Base-by-base conservation (phyloP, 2,797 vertebrate genomes). In the Taenioides sp. region DNA sequence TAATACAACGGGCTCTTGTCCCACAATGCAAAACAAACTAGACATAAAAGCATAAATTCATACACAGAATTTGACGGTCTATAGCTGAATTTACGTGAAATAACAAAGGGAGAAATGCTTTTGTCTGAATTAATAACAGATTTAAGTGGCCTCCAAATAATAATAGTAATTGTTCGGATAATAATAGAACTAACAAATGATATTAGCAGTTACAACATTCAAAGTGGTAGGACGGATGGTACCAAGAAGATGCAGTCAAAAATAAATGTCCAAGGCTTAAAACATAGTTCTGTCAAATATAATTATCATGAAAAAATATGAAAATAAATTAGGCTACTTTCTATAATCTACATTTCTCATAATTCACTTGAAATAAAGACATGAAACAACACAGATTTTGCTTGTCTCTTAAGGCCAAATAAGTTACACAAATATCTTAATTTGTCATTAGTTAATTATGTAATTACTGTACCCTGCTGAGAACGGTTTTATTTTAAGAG, bases 1-100 rank as follows among this genome's bases (percentile, higher is more conserved):
- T 1, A 75, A 66, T 43, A 87, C 76, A 88, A 79, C 47, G 27
- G 23, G 63, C 55, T 69, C 14, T 84, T 87, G 78, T 92, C 76
- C 27, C 67, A 50, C 7, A 14, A 43, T 5, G 70, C 63, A 61
- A 75, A 76, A 73, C 64, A 63, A 75, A 64, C 22, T 23, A 31
- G 23, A 17, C 14, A 59, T 28, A 59, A 59, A 28, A 59, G 6
- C 57, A 2, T 17, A 59, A 27, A 10, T 37, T 10, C 1, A 37
- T 7, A 10, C 9, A 10, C 4, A 34, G 2, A 3, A 37, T 37
- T 37, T 37, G 34, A 37, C 34, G 10, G 34, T 37, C 34, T 37
- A 10, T 9, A 9, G 34, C 2, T 37, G 9, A 37, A 59, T 18
- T 2, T 9, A 31, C 25, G 18, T 4, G n/a, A 10, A 55, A 55